Evolutionary conservation across 2,113 vertebrate genomes (phyloP).

Genomic region (Oenanthe oenanthe): DNA sequence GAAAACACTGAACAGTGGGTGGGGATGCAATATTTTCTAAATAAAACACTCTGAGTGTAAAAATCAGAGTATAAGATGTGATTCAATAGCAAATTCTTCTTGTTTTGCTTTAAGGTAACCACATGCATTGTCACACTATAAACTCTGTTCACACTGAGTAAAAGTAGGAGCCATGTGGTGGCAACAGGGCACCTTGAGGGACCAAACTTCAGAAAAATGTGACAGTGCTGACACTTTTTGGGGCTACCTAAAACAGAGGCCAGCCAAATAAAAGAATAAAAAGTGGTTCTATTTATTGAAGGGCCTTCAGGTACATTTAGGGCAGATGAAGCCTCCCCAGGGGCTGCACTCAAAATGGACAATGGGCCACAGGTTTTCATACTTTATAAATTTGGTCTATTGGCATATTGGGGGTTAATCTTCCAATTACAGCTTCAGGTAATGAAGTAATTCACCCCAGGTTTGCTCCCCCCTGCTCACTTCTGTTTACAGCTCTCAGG

Average conservation of each 20-base stretch:
- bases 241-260: neutral
- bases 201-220: neutral
- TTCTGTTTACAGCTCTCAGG: neutral
- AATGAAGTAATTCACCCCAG: neutral
- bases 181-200: neutral
- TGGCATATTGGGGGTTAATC: neutral
- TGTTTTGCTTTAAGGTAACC: neutral
- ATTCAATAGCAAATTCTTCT: neutral
- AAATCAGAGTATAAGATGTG: neutral
- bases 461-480: neutral
- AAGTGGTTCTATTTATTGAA: rapidly evolving
- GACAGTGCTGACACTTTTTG: neutral
- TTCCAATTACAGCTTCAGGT: neutral
- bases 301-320: neutral
- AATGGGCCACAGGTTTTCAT: rapidly evolving
- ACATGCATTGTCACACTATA: too few species aligned
- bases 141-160: neutral
- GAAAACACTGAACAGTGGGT: neutral
- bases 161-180: neutral
- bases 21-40: neutral
- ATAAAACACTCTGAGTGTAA: neutral
- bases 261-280: neutral
- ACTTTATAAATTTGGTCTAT: neutral
- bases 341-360: neutral
- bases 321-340: neutral